phyloP scores from a whole-genome alignment of 1,140 invertebrate species.

The Lepidurus couesii region DNA sequence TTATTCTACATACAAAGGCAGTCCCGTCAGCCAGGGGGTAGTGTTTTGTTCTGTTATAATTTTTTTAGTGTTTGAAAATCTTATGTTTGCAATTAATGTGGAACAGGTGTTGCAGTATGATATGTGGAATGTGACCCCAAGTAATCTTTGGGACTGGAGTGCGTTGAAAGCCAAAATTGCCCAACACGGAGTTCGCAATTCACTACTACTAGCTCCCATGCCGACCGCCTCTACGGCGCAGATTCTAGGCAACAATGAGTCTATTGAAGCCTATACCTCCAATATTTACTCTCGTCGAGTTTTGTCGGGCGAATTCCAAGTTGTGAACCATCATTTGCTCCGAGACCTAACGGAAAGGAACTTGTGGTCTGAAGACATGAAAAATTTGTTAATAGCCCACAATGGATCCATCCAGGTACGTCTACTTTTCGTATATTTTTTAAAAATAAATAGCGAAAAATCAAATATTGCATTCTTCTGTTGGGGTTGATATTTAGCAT shows the following conservation, averaged over 20 bases:
- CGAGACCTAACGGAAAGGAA: constrained; percentile 84
- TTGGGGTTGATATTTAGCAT: constrained; percentile 45
- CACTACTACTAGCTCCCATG: constrained; percentile 93
- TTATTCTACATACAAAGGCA: constrained; percentile 87
- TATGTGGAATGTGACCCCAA: constrained; percentile 93
- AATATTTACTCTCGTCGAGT: constrained; percentile 95
- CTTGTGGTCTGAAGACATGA: constrained; percentile 95
- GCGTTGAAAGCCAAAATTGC: constrained; percentile 78
- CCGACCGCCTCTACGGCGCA: constrained; percentile 98
- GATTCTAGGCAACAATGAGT: constrained; percentile 98
- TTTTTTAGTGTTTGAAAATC: constrained; percentile 33
- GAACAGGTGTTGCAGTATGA: constrained; percentile 86
- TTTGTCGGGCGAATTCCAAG: constrained; percentile 79
- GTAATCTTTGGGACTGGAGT: constrained; percentile 84
- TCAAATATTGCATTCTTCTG: background rate
- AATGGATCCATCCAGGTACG: constrained; percentile 82
- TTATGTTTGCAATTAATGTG: constrained; percentile 33
- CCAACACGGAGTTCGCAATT: constrained; percentile 88
- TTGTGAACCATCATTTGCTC: constrained; percentile 94
- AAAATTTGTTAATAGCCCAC: constrained; percentile 84
- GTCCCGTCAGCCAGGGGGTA: constrained; percentile 86
- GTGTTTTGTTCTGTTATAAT: constrained; percentile 38
- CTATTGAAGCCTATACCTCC: constrained; percentile 95
- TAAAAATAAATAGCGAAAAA: constrained; percentile 14
- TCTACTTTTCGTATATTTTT: background rate